A percentile compares a stretch with the other conserved stretches of the same genome.
Conservation (phyloP, 2,797 vertebrate genomes). For the Gymnothorax reevesii region DNA sequence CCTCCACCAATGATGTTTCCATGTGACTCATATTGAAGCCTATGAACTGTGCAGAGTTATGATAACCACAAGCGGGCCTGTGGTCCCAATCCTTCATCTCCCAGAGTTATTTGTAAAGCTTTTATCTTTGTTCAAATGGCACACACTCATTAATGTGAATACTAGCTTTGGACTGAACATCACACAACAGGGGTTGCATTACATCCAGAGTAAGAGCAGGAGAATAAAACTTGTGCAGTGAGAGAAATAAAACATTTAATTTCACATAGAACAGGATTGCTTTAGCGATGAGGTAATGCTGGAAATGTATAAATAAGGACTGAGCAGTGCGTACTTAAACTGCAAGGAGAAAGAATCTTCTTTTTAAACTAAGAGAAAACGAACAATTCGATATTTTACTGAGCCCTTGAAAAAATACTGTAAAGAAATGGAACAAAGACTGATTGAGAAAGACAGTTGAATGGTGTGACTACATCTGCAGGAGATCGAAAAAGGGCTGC, state of each 20-base stretch:
- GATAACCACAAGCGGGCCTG: neutral
- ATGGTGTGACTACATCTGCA: neutral
- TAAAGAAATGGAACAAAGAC: neutral
- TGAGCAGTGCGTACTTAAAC: neutral
- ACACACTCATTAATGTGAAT: neutral
- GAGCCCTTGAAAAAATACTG: neutral
- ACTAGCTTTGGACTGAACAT: neutral
- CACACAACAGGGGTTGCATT: neutral
- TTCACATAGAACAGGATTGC: too few species aligned
- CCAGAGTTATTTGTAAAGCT: neutral
- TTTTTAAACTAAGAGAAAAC: neutral
- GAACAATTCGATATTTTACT: neutral
- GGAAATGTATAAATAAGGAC: neutral
- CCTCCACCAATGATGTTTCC: neutral
- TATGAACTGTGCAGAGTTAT: neutral
- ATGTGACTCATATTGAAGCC: neutral
- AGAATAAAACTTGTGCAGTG: neutral
- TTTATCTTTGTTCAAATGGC: neutral
- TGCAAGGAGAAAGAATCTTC: neutral
- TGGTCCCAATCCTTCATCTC: neutral
- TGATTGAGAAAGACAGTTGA: neutral
- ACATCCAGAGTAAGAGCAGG: neutral
- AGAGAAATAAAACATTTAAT: neutral
- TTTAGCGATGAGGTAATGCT: too few species aligned
- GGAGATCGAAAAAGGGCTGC: neutral